Base-by-base conservation (phyloP, 2,888 invertebrate genomes). In the Seira musarum region DNA sequence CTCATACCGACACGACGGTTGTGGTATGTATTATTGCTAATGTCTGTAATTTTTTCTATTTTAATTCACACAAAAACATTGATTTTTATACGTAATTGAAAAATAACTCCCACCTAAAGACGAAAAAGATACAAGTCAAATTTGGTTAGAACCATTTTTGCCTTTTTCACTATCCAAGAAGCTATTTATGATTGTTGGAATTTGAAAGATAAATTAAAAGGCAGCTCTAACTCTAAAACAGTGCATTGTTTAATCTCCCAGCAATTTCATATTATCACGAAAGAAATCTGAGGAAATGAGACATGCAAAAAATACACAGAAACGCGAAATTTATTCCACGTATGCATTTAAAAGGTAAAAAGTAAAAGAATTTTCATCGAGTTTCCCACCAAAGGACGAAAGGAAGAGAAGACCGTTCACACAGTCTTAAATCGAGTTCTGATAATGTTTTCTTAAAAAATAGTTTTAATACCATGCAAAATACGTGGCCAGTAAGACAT, bases 181-280 rank as follows among this genome's bases (percentile, higher is more conserved):
- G n/a, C n/a, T n/a, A n/a, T n/a, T n/a, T n/a, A n/a, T n/a, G n/a
- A n/a, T n/a, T n/a, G n/a, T n/a, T 30, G 30, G 30, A 8, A 30
- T 30, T 8, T 30, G 8, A 8, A 5, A 30, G 30, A 30, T 30
- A 2, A 30, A 30, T 8, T 2, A 30, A 30, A 30, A 30, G 8
- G 30, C 30, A 30, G 30, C 8, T 30, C 8, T 30, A 2, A 30
- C n/a, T 30, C 2, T 30, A 30, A 30, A 5, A 30, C 30, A 30
- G 8, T 30, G 30, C 30, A 30, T 30, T 30, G 30, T 30, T 30
- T 49, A 49, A 49, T n/a, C 49, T n/a, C 49, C 17, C 49, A 49
- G 49, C 49, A 49, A n/a, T 49, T 49, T 49, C 17, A 13, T 49
- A 74, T 76, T 76, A 76, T 76, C 76, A 76, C 69, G 76, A 76